phyloP scores from a whole-genome alignment of 2,888 invertebrate species.

The Parnassius smintheus region DNA sequence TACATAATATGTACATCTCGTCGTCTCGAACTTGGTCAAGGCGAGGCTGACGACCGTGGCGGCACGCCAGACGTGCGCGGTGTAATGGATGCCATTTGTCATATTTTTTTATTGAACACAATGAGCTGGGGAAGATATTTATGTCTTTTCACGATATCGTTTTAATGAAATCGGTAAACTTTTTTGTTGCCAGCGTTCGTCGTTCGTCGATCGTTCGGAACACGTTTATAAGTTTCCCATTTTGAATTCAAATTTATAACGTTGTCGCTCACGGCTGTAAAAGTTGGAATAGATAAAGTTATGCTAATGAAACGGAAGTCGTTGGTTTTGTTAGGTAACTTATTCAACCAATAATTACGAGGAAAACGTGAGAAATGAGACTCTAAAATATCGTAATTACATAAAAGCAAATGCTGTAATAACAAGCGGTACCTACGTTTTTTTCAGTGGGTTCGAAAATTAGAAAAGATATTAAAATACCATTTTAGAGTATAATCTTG shows the following conservation, averaged over 20 bases:
- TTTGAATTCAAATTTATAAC: conserved; percentile 10
- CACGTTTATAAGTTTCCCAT: conserved; percentile 9
- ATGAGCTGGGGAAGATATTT: conserved; percentile 43
- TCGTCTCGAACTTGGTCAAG: conserved; percentile 73
- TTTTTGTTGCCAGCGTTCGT: neutral
- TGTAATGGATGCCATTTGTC: conserved; percentile 62
- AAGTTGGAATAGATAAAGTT: conserved; percentile 16
- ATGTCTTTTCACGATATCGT: conserved; percentile 25
- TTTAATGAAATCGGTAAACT: conserved; percentile 13
- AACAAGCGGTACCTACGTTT: too few relatives aligned
- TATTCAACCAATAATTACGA: conserved; percentile 10
- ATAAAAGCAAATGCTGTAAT: too few relatives aligned
- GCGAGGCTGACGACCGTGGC: conserved; percentile 72
- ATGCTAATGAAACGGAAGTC: conserved; percentile 23
- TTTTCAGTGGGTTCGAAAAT: too few relatives aligned
- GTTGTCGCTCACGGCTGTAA: conserved; percentile 1
- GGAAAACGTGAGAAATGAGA: conserved; percentile 19
- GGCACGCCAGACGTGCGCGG: conserved; percentile 60
- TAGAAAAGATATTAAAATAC: too few relatives aligned
- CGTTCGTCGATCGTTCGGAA: neutral
- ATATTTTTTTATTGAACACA: conserved; percentile 64
- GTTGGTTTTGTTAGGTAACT: conserved; percentile 18
- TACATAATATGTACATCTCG: conserved; percentile 44
- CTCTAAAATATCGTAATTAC: neutral
- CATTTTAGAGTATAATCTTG: too few relatives aligned